These are phyloP conservation scores for Lepidurus arcticus DNA, from an alignment of 1,140 invertebrate genomes.

Conservation along the genomic window DNA sequence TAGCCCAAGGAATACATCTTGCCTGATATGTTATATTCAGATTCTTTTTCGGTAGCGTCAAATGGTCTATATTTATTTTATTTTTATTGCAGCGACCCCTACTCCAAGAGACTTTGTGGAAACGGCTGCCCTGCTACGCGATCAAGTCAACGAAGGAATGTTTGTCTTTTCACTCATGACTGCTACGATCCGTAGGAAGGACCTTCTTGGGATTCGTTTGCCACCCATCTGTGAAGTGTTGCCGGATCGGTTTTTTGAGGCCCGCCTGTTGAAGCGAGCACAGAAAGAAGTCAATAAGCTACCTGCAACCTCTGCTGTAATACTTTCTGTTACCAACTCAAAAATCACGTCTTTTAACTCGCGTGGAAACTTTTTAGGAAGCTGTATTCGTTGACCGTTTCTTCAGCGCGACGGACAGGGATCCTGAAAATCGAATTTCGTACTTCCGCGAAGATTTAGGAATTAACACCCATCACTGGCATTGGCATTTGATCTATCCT, in stretches of 20 bases:
- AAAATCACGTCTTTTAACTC: background rate
- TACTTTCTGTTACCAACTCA: background rate
- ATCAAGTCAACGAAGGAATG: slow-evolving; percentile 37
- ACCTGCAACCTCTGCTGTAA: background rate
- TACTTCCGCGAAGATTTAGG: slow-evolving; percentile 68
- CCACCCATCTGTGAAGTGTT: slow-evolving; percentile 38
- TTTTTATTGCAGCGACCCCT: background rate
- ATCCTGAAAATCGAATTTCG: slow-evolving; percentile 64
- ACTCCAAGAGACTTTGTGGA: slow-evolving; percentile 27
- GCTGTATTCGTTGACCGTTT: slow-evolving; percentile 30
- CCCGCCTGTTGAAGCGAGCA: background rate
- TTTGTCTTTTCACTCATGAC: slow-evolving; percentile 37
- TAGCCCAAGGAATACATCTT: background rate
- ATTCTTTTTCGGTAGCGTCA: background rate
- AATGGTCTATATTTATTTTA: slow-evolving; percentile 26
- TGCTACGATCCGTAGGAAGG: slow-evolving; percentile 33
- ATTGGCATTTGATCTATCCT: slow-evolving; percentile 72
- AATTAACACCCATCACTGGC: slow-evolving; percentile 72
- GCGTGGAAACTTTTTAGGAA: background rate
- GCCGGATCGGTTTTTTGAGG: slow-evolving; percentile 37
- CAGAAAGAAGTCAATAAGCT: slow-evolving; percentile 3
- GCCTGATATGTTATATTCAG: background rate
- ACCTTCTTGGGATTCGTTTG: slow-evolving; percentile 35
- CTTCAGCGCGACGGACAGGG: slow-evolving; percentile 57
- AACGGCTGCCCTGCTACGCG: slow-evolving; percentile 35